Evolutionary conservation across 2,888 invertebrate genomes (phyloP).

Genomic region (Digitonthophagus gazella): DNA sequence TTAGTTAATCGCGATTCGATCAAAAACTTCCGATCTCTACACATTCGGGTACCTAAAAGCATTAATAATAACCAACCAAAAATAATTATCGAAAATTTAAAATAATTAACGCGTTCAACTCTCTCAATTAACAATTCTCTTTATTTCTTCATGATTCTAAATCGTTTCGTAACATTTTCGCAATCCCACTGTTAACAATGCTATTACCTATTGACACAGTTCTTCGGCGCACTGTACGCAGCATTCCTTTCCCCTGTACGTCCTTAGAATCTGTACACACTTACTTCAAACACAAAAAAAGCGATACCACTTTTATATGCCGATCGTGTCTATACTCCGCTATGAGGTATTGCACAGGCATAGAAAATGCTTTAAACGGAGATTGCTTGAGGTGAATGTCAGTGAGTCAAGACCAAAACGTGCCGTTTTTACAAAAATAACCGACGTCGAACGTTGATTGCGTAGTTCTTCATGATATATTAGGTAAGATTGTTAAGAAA

Average conservation of each 20-base stretch:
- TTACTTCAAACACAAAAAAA: background rate
- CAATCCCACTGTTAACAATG: background rate
- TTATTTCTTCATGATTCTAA: background rate
- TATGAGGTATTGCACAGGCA: background rate
- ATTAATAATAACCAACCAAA: too few species aligned
- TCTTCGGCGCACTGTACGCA: background rate
- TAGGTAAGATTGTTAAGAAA: background rate
- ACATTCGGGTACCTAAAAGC: too few species aligned
- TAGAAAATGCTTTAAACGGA: background rate
- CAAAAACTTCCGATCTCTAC: too few species aligned
- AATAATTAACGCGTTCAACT: background rate
- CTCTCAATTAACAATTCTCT: too few species aligned
- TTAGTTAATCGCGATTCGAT: too few species aligned
- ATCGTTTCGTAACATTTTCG: background rate
- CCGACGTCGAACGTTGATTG: background rate
- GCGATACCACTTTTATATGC: background rate
- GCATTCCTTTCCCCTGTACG: background rate
- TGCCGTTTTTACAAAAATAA: background rate
- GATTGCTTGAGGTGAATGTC: background rate
- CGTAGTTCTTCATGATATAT: background rate
- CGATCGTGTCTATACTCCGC: background rate
- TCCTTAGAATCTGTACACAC: background rate
- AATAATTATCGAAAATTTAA: too few species aligned
- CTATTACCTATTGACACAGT: background rate
- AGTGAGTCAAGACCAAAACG: background rate